Evolutionary conservation across 1,140 invertebrate species (phyloP), one percentile per base, ranked within the genome.

Genomic region (Cydia pomonella): DNA sequence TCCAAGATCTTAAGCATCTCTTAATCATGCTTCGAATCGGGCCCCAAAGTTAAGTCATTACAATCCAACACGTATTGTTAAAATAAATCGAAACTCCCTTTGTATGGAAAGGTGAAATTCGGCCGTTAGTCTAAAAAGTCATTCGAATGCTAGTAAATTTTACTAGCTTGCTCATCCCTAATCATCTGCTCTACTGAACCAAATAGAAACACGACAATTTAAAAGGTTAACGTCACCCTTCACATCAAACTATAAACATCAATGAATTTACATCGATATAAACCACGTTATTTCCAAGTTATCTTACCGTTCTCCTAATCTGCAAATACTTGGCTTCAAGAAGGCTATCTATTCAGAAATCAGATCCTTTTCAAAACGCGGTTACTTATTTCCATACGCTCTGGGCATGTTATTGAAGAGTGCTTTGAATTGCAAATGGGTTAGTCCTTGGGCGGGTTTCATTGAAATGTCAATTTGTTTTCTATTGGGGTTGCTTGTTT

Each of bases 381-480:
- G 41, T 12, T 72, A 84, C 85, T 89, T 87, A 92, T 92, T 89
- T 87, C 88, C 89, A 90, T 90, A 89, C 83, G 87, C 82, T 86
- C 64, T 69, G 64, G 82, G 84, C 82, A 81, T 84, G 87, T 88
- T 88, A 89, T 91, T 87, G 89, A 88, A 83, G 85, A 86, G 82
- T 87, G 83, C 80, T 83, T 92, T 91, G 90, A 92, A 91, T 91
- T 92, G 89, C 89, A 90, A 92, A 92, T 91, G 80, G 77, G 75
- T 76, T 74, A 82, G 84, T 85, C 86, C 82, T 88, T 82, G 77
- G 84, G 83, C 84, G 83, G 82, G 80, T 81, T 77, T 87, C 81
- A 92, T 92, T 90, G 87, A 92, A 89, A 90, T 85, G 90, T 90
- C 90, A 91, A 91, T 91, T 92, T 90, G 87, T 92, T 92, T 89